Evolutionary conservation across 2,888 invertebrate species (phyloP), one percentile per base, ranked within the genome.

Genomic region (Boloria euphrosyne): DNA sequence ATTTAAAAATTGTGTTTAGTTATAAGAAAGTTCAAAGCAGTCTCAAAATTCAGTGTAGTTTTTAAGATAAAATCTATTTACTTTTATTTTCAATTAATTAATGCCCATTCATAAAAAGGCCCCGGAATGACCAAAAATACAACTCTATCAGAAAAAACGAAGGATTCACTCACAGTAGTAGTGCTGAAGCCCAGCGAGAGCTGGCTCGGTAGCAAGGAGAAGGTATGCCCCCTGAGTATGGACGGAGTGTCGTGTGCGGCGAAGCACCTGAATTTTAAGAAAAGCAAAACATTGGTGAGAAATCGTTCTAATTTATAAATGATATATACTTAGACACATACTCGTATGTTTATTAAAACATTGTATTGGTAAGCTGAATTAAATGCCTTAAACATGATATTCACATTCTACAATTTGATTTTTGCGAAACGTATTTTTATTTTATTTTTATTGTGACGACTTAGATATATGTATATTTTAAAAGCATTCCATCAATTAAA

Each of bases 111-210:
- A 22, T 55, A 22, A 16, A 13, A 54, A 90, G 90, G 90, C 77
- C 90, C 90, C n/a, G 90, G 90, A 2, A 89, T 90, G 90, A 84
- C 84, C 62, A 77, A 81, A 22, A 83, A 75, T 44, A 89, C 89
- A 3, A 75, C 75, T 0, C 72, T 90, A n/a, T 86, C 90, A 0
- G 78, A 82, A 7, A 69, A 79, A 53, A 89, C 88, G 0, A 81
- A 79, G 44, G 71, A 72, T 0, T 81, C 84, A 0, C 73, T 88
- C 0, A 75, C 78, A 0, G 84, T 86, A 4, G 76, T 89, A 13
- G 82, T 82, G 16, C 73, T 83, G 47, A 71, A 76, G 67, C 84
- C 88, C 0, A 72, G 79, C 1, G 54, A 73, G 0, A 71, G 76
- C 3, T 70, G 82, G 58, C 71, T 85, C 4, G 76, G 79, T 4